A percentile compares a stretch with the other conserved stretches of the same genome.
Conservation (phyloP, 2,797 vertebrate genomes). For the Fistularia commersonii region DNA sequence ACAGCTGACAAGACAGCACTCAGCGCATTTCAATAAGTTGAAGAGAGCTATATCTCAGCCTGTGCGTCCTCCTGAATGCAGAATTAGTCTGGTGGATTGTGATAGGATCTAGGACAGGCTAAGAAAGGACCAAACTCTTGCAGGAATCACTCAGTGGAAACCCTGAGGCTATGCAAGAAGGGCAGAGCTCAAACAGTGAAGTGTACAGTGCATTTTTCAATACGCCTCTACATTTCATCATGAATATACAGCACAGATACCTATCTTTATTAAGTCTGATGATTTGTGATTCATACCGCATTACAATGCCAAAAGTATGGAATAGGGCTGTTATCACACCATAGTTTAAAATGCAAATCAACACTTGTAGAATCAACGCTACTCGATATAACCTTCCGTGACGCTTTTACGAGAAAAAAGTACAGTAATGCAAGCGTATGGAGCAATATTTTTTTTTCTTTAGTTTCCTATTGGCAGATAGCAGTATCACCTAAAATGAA, state of each 20-base stretch:
- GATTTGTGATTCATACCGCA: conserved; percentile 24
- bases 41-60: conserved; percentile 69
- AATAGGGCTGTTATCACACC: no score
- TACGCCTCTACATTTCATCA: conserved; percentile 17
- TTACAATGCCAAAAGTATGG: conserved; percentile 5
- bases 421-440: no score
- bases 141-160: conserved; percentile 72
- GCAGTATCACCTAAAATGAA: no score
- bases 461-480: no score
- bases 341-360: no score
- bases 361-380: no score
- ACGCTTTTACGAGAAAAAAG: no score
- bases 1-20: conserved; percentile 74
- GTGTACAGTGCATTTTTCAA: conserved; percentile 41
- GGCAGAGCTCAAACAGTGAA: conserved; percentile 53
- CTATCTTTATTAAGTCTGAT: conserved; percentile 27
- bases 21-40: conserved; percentile 77
- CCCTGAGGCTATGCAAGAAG: conserved; percentile 62
- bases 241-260: conserved; percentile 22
- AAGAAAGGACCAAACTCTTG: conserved; percentile 73
- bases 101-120: conserved; percentile 76
- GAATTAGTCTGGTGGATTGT: conserved; percentile 74
- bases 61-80: conserved; percentile 71
- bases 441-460: no score
- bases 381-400: no score